phyloP scores from a whole-genome alignment of 2,113 vertebrate genomes.

The Rhinopomastus cyanomelas region DNA sequence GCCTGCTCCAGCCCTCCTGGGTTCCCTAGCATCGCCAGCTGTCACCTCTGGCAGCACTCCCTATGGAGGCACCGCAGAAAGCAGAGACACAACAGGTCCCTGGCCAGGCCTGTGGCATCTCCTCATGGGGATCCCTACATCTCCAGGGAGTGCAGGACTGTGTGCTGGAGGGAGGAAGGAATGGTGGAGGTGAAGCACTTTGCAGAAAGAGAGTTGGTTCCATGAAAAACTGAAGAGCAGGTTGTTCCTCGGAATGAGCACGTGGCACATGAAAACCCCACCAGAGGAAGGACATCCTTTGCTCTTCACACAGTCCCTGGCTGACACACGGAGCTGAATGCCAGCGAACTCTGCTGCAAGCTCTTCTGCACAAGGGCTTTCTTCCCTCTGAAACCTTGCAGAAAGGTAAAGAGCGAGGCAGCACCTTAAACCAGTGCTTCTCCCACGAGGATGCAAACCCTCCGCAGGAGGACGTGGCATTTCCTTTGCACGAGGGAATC shows the following conservation, averaged over 20 bases:
- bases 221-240: background rate
- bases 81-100: background rate
- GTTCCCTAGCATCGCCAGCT: background rate
- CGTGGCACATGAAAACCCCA: background rate
- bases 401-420: background rate
- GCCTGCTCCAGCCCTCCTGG: too few species aligned
- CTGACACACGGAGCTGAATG: background rate
- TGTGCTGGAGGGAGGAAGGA: background rate
- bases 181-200: background rate
- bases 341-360: fast-evolving
- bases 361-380: background rate
- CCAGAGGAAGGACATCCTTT: background rate
- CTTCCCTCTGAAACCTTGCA: background rate
- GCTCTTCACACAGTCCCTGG: background rate
- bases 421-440: background rate
- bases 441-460: background rate
- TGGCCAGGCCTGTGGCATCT: background rate
- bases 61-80: background rate
- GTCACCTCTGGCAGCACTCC: fast-evolving
- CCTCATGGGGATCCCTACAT: too few species aligned
- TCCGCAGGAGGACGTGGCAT: background rate
- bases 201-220: background rate
- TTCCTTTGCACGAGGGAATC: background rate
- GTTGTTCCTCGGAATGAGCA: background rate
- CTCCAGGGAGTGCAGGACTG: background rate